Evolutionary conservation across 1,140 invertebrate genomes (phyloP).

Genomic region (Euwallacea fornicatus): DNA sequence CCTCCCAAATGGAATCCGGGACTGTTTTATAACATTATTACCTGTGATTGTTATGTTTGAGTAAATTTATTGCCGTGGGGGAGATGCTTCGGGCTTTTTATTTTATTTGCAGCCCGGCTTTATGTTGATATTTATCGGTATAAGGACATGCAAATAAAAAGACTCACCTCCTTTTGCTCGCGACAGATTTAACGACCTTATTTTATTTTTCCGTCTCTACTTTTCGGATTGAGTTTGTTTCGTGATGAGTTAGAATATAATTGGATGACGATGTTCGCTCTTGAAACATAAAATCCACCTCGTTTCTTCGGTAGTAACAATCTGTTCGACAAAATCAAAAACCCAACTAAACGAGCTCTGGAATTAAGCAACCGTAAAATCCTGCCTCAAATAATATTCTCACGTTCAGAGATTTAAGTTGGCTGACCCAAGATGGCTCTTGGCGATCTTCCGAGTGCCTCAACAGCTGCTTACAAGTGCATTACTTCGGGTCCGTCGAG

Average conservation of each 20-base stretch:
- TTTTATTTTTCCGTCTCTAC: conserved; percentile 10
- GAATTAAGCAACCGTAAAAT: conserved; percentile 26
- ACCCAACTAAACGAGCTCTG: background rate
- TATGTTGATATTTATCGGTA: conserved; percentile 37
- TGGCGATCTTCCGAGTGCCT: conserved; percentile 42
- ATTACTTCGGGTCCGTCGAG: conserved; percentile 49
- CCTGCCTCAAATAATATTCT: conserved; percentile 33
- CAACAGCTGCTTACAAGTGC: conserved; percentile 48
- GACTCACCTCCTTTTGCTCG: conserved; percentile 23
- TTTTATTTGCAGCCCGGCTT: conserved; percentile 37
- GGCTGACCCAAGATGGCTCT: conserved; percentile 39
- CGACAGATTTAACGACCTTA: conserved; percentile 27
- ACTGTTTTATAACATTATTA: conserved; percentile 53
- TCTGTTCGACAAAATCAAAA: no score
- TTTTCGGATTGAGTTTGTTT: conserved; percentile 19
- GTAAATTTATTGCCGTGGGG: conserved; percentile 47
- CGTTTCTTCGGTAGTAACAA: no score
- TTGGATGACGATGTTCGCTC: conserved; percentile 3
- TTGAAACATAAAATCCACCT: no score
- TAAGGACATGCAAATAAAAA: conserved; percentile 38
- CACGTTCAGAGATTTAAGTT: conserved; percentile 32
- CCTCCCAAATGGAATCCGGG: conserved; percentile 47
- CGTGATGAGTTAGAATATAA: conserved; percentile 21
- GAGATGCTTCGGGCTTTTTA: conserved; percentile 43
- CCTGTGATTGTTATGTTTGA: conserved; percentile 53